These are phyloP conservation scores for Cyclopterus lumpus DNA, from an alignment of 2,797 vertebrate genomes.

Conservation along the genomic window DNA sequence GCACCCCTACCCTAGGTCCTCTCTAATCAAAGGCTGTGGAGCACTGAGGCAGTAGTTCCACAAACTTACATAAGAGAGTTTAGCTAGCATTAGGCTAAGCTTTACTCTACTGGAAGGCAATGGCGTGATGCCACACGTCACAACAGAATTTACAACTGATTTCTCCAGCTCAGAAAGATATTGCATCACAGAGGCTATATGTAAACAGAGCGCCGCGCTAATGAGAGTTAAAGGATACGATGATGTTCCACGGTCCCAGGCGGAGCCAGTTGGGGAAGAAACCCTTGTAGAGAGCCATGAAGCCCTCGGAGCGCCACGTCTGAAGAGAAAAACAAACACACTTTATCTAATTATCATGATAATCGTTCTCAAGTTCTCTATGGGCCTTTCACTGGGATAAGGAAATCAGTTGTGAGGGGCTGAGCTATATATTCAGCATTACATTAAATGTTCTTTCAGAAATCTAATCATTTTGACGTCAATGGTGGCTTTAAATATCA, in stretches of 20 bases:
- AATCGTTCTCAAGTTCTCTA: constrained; percentile 9
- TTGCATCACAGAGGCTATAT: constrained; percentile 35
- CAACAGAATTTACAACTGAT: constrained; percentile 25
- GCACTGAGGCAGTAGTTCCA: constrained; percentile 28
- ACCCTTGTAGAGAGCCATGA: constrained; percentile 97
- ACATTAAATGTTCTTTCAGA: constrained; percentile 1
- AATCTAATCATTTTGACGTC: neutral
- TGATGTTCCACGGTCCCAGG: constrained; percentile 98
- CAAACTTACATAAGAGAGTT: constrained; percentile 51
- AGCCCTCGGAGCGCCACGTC: constrained; percentile 96
- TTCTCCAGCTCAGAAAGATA: constrained; percentile 9
- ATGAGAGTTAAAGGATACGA: constrained; percentile 91
- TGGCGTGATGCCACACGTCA: constrained; percentile 13
- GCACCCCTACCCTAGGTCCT: neutral
- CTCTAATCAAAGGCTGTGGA: constrained; percentile 4
- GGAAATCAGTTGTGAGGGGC: constrained; percentile 1
- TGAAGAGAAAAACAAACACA: constrained; percentile 63
- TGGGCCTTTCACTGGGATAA: neutral
- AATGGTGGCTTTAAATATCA: neutral
- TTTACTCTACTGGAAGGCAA: neutral
- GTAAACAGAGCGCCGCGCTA: constrained; percentile 24
- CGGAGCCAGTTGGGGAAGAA: constrained; percentile 99
- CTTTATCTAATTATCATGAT: constrained; percentile 25
- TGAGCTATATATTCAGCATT: constrained; percentile 15
- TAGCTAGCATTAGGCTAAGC: constrained; percentile 41